These are phyloP conservation scores for Drosophila nikananu DNA, from an alignment of 1,140 invertebrate genomes.

Conservation along the genomic window DNA sequence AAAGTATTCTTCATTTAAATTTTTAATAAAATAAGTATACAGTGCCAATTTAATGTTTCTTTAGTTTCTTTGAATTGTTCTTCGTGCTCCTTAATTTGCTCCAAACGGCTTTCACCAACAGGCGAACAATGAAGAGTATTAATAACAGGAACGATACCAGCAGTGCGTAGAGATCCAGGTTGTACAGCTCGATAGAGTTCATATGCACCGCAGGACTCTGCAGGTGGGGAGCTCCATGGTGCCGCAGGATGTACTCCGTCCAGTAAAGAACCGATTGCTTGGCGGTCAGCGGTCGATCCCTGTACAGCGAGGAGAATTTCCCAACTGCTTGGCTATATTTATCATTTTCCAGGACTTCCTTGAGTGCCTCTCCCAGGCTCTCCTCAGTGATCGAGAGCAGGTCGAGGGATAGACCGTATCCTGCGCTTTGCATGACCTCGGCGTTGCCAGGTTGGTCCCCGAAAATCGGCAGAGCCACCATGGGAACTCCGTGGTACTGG, in stretches of 20 bases:
- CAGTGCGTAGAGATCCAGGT: conserved; percentile 69
- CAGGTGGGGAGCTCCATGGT: conserved; percentile 85
- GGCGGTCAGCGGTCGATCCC: conserved; percentile 76
- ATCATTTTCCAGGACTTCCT: conserved; percentile 64
- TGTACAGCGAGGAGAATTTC: conserved; percentile 63
- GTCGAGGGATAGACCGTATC: conserved; percentile 85
- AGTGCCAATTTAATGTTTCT: neutral
- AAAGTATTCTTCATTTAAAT: neutral
- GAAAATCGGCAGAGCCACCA: conserved; percentile 85
- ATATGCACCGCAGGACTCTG: conserved; percentile 69
- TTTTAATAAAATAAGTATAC: neutral
- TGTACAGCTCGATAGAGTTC: conserved; percentile 58
- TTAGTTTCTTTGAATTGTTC: neutral
- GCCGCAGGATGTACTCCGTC: conserved; percentile 85
- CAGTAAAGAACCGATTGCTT: conserved; percentile 85
- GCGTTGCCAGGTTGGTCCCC: conserved; percentile 88
- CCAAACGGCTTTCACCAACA: too few relatives aligned
- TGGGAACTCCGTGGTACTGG: conserved; percentile 89
- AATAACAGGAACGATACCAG: conserved; percentile 26
- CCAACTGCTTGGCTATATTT: conserved; percentile 57
- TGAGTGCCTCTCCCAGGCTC: conserved; percentile 49
- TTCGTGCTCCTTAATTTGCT: too few relatives aligned
- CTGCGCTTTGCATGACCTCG: conserved; percentile 81
- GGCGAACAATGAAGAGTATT: too few relatives aligned
- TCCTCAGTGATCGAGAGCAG: conserved; percentile 81